Evolutionary conservation across 1,140 invertebrate species (phyloP).

Genomic region (Drepana arcuata): DNA sequence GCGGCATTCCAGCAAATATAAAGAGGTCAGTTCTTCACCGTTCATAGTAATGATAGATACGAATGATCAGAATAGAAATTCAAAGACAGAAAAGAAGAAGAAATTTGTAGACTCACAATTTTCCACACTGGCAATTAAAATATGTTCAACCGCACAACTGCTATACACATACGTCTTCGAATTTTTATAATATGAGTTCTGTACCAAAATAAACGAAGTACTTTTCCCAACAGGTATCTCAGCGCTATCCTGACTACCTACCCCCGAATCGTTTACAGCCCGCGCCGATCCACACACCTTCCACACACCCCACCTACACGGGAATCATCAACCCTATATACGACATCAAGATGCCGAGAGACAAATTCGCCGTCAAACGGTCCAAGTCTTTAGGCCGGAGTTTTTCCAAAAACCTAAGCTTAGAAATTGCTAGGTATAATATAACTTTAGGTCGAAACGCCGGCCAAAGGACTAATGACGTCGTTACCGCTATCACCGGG

Average conservation of each 20-base stretch:
- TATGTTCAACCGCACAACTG: too few relatives aligned
- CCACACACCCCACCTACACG: constrained; percentile 19
- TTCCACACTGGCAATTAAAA: too few relatives aligned
- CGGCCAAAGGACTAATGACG: constrained; percentile 49
- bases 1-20: constrained; percentile 13
- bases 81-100: too few relatives aligned
- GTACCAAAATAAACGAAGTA: neutral
- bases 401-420: constrained; percentile 27
- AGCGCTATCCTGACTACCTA: constrained; percentile 25
- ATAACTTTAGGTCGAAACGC: constrained; percentile 33
- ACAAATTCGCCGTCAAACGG: constrained; percentile 49
- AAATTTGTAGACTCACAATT: too few relatives aligned
- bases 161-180: too few relatives aligned
- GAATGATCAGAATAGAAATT: too few relatives aligned
- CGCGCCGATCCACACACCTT: constrained; percentile 3
- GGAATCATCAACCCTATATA: constrained; percentile 55
- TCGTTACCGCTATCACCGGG: constrained; percentile 41
- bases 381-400: constrained; percentile 51
- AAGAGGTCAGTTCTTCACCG: too few relatives aligned
- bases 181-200: constrained; percentile 1
- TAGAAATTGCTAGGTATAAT: constrained; percentile 45
- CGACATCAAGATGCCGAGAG: constrained; percentile 45
- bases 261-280: constrained; percentile 31
- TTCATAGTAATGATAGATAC: too few relatives aligned
- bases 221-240: constrained; percentile 22